phyloP scores from a whole-genome alignment of 2,113 vertebrate species.

The Menura novaehollandiae region DNA sequence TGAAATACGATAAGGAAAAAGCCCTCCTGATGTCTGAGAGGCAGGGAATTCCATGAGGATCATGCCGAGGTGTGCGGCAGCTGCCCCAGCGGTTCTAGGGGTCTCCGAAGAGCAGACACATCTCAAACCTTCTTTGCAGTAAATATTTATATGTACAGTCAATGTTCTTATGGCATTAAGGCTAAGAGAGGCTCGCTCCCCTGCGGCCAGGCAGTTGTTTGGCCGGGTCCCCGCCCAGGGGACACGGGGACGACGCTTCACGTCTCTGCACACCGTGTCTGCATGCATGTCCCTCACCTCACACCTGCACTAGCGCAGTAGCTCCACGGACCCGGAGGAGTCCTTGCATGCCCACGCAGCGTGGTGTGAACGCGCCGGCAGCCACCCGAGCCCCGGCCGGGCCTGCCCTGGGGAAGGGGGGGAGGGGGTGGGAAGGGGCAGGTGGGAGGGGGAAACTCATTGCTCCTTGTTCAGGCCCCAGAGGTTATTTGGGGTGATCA shows the following conservation, averaged over 20 bases:
- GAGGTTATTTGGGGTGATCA: not conserved
- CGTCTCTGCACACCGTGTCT: conserved; percentile 39
- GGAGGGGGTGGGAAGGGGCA: not conserved
- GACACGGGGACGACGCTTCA: not conserved
- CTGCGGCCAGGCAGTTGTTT: not conserved
- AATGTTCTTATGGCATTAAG: conserved; percentile 45
- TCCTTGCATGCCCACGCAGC: conserved; percentile 66
- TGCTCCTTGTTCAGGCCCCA: not conserved
- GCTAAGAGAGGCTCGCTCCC: conserved; percentile 2
- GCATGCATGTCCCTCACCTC: conserved; percentile 56
- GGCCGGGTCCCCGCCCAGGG: not conserved
- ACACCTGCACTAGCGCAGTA: not conserved
- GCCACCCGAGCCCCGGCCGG: not conserved
- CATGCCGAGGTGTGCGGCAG: not conserved
- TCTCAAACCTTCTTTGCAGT: conserved; percentile 62
- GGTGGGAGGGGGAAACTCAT: not conserved
- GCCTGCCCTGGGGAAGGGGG: not conserved
- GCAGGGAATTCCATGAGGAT: not conserved
- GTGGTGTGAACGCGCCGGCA: conserved; percentile 1
- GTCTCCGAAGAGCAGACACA: conserved; percentile 62
- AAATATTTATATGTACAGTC: conserved; percentile 72
- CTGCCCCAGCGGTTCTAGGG: conserved; percentile 33
- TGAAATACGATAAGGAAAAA: not conserved
- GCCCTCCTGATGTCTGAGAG: not conserved
- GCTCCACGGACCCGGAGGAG: conserved; percentile 45